Base-by-base conservation (phyloP, 2,797 vertebrate species). In the Chaetophractus vellerosus region DNA sequence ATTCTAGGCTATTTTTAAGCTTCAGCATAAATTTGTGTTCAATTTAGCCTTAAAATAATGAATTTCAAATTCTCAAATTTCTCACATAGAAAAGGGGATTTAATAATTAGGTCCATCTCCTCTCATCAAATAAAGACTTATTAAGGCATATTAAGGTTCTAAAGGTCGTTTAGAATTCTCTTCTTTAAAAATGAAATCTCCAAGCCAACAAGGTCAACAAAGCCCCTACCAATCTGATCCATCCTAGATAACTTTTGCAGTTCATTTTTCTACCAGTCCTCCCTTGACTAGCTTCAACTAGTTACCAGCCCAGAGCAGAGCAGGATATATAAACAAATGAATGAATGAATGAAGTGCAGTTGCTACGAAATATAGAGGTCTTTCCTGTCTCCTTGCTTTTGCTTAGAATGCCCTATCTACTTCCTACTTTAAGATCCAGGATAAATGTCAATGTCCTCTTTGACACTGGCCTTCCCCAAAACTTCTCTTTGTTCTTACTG, bases 41-140 rank as follows among this genome's bases (percentile, higher is more conserved):
- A 45, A 75, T 1, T 76, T 28, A 91, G 84, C 21, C 50, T 96
- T 41, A 91, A 95, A 89, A 95, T 63, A 84, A 24, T 23, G 12
- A 21, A 36, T 38, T 90, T 18, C 48, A 83, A 72, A 68, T 66
- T 94, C 23, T 71, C 26, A 68, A 26, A 76, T 94, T 63, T n/a
- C 78, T 26, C 7, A 52, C 59, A 76, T 28, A 84, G 33, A 83
- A 78, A 80, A 75, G 75, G 83, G 48, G 83, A 10, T 48, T 90
- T 8, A 69, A 19, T 71, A 71, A 72, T 55, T 41, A 88, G 57
- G 48, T 52, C 7, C 0, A 52, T 55, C 21, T 88, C 31, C 18
- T 86, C 80, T 38, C 4, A 26, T 66, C 10, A 89, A 85, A 90
- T 69, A 68, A 91, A 90, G 78, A 16, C 12, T 66, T 90, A 9